Evolutionary conservation across 2,797 vertebrate genomes (phyloP), one percentile per base, ranked within the genome.

Genomic region (Alexandromys oeconomus): DNA sequence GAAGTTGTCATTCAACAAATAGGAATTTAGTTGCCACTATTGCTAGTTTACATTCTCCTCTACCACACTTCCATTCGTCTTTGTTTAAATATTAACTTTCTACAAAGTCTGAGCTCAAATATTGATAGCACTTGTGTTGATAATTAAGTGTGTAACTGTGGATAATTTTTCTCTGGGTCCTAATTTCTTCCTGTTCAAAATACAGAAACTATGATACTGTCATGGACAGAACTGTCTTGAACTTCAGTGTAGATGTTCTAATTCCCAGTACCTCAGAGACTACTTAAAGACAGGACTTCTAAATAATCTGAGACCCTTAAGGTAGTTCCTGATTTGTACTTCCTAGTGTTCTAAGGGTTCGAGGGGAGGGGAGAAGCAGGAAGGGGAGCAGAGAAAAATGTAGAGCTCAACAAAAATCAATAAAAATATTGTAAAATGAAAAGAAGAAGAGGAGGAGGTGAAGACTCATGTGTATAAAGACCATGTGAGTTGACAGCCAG

Each of bases 81-180:
- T 86, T 51, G 2, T 92, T 93, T 95, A 82, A 97, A 95, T 6
- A 89, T 21, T 92, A 61, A n/a, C 54, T 43, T 88, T 81, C 73
- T 88, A 74, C 17, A 76, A 90, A 77, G 17, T n/a, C 67, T 93
- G 51, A 57, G 14, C 34, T 81, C 51, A 43, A 48, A 82, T 92
- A 43, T 34, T 31, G 14, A 71, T 80, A 76, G 2, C 25, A 89
- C 14, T 17, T 87, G 4, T 79, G 63, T 59, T 34, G 87, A 37
- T 73, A 89, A 89, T 91, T 73, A 95, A 54, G 34, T 79, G 12
- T 84, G 46, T 23, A 78, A 84, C 76, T 89, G 34, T 59, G 43
- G 43, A 69, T 12, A 80, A 46, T 85, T 86, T 69, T 17, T 82
- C 59, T 89, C 57, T 78, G 48, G 77, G 6, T 63, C 54, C 84